These are phyloP conservation scores for Peromyscus aztecus DNA, from an alignment of 2,797 vertebrate species.

Conservation along the genomic window DNA sequence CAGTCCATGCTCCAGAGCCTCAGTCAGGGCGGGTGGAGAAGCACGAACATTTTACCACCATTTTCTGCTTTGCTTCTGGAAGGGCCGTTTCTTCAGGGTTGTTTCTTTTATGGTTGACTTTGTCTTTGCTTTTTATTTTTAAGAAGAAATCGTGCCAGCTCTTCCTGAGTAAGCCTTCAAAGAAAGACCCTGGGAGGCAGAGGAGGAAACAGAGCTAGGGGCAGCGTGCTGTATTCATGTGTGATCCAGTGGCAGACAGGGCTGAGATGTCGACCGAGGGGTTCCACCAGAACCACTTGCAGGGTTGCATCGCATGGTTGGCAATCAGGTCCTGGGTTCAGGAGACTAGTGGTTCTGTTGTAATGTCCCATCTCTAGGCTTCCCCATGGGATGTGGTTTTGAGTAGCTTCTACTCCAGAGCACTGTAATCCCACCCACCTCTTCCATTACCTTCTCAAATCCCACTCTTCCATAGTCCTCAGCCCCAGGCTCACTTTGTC, in stretches of 20 bases:
- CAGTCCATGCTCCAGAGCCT: neutral
- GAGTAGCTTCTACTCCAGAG: neutral
- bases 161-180: neutral
- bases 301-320: constrained; percentile 88
- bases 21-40: neutral
- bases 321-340: constrained; percentile 89
- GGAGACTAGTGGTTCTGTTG: constrained; percentile 86
- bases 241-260: neutral
- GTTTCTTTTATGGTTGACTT: neutral
- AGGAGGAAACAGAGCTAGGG: neutral
- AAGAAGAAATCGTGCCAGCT: neutral
- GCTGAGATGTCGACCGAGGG: constrained; percentile 48
- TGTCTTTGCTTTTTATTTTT: neutral
- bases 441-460: fast-evolving
- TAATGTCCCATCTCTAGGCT: neutral
- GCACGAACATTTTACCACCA: neutral
- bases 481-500: neutral
- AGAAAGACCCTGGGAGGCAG: neutral
- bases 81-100: neutral
- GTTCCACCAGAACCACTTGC: constrained; percentile 86
- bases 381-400: neutral
- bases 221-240: fast-evolving
- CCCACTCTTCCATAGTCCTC: neutral
- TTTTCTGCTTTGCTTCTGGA: neutral
- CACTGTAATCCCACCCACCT: neutral